A percentile compares a stretch with the other conserved stretches of the same genome.
Conservation (phyloP, 2,888 invertebrate genomes). For the Drosophila heteroneura region DNA sequence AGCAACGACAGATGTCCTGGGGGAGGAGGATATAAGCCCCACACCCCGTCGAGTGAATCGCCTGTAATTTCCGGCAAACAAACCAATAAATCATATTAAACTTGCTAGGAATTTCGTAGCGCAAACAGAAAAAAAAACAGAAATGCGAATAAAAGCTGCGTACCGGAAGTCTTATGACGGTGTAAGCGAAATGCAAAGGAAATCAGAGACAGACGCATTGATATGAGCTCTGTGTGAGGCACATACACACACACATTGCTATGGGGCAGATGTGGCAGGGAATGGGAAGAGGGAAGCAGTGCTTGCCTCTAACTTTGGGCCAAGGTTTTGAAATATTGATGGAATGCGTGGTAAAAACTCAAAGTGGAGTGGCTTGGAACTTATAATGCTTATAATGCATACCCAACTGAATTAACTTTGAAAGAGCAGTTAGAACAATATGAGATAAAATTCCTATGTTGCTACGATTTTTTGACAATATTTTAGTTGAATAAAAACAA, state of each 20-base stretch:
- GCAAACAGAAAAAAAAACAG: conserved; percentile 40
- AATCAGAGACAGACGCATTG: conserved; percentile 59
- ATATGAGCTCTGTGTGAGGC: conserved; percentile 42
- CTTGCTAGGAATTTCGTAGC: conserved; percentile 56
- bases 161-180: conserved; percentile 62
- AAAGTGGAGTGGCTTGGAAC: not conserved
- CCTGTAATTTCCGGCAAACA: conserved; percentile 83
- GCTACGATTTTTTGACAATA: not conserved
- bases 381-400: not conserved
- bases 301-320: not conserved
- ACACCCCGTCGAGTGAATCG: conserved; percentile 51
- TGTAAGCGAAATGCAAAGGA: conserved; percentile 56
- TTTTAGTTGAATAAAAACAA: not conserved
- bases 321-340: not conserved
- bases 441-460: not conserved
- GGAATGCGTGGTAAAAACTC: not conserved
- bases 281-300: not conserved
- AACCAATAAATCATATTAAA: conserved; percentile 84
- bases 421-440: not conserved
- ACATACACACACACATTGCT: no score
- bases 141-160: conserved; percentile 69
- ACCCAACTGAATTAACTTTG: not conserved
- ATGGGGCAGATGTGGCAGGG: not conserved
- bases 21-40: conserved; percentile 11
- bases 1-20: conserved; percentile 45